Conservation (phyloP, 2,888 invertebrate genomes). For the Sturmia bella region DNA sequence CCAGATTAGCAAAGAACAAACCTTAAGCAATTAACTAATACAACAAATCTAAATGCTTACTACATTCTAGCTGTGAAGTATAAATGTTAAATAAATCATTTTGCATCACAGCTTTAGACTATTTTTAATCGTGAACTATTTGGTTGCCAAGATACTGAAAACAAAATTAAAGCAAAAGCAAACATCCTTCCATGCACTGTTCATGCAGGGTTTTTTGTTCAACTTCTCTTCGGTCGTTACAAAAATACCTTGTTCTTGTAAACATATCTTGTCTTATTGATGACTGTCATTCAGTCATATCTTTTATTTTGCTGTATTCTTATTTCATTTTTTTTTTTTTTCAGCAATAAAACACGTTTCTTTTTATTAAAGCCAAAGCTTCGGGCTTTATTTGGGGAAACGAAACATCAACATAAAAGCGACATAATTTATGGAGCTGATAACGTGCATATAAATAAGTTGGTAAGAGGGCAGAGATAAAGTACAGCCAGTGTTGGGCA, state of each 20-base stretch:
- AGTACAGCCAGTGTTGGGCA: too few species aligned
- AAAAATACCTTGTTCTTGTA: background rate
- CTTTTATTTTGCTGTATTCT: conserved; percentile 17
- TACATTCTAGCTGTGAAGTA: too few species aligned
- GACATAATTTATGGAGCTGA: conserved; percentile 64
- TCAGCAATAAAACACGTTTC: conserved; percentile 59
- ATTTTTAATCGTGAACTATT: too few species aligned
- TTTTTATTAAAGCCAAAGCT: conserved; percentile 59
- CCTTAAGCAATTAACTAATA: too few species aligned
- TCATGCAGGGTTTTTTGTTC: background rate
- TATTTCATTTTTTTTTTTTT: conserved; percentile 21
- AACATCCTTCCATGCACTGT: background rate
- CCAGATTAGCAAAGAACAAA: too few species aligned
- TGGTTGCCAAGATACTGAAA: background rate
- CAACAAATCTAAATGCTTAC: too few species aligned
- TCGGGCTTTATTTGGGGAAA: conserved; percentile 60
- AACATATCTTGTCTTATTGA: conserved; percentile 70
- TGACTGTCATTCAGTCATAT: conserved; percentile 56
- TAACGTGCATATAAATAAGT: conserved; percentile 44
- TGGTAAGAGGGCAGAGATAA: conserved; percentile 39
- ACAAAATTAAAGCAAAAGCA: background rate
- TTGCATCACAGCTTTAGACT: background rate
- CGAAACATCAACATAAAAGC: conserved; percentile 55
- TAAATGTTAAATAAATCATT: too few species aligned
- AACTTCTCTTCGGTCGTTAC: background rate